A percentile compares a stretch with the other conserved stretches of the same genome.
These are phyloP conservation scores for Diorhabda carinulata DNA, from an alignment of 1,140 invertebrate species.

Conservation along the genomic window DNA sequence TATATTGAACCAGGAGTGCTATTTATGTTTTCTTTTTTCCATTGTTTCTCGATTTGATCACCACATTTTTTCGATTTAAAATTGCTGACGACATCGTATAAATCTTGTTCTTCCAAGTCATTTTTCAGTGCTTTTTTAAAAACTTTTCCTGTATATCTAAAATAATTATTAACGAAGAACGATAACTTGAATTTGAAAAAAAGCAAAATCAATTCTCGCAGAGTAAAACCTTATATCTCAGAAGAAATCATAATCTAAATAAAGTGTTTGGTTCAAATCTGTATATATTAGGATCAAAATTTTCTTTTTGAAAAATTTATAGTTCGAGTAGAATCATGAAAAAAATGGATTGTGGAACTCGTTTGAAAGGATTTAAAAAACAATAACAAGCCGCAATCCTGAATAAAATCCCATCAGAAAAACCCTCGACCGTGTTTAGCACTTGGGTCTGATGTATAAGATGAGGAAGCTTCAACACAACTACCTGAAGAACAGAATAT, in stretches of 20 bases:
- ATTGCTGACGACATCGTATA: constrained; percentile 32
- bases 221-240: neutral
- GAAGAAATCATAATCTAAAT: neutral
- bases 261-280: neutral
- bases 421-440: too few species aligned
- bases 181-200: neutral
- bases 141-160: constrained; percentile 29
- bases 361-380: too few species aligned
- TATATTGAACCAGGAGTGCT: constrained; percentile 23
- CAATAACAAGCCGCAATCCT: too few species aligned
- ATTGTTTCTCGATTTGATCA: constrained; percentile 33
- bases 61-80: constrained; percentile 32
- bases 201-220: constrained; percentile 2
- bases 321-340: neutral
- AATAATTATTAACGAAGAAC: neutral
- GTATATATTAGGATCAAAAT: neutral
- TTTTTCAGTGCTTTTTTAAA: constrained; percentile 28
- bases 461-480: too few species aligned
- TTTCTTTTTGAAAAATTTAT: neutral
- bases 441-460: too few species aligned
- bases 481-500: too few species aligned
- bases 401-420: too few species aligned
- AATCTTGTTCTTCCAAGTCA: constrained; percentile 32
- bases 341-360: neutral
- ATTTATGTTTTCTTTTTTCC: constrained; percentile 24